Evolutionary conservation across 2,888 invertebrate species (phyloP).

Genomic region (Itoplectis maculator): DNA sequence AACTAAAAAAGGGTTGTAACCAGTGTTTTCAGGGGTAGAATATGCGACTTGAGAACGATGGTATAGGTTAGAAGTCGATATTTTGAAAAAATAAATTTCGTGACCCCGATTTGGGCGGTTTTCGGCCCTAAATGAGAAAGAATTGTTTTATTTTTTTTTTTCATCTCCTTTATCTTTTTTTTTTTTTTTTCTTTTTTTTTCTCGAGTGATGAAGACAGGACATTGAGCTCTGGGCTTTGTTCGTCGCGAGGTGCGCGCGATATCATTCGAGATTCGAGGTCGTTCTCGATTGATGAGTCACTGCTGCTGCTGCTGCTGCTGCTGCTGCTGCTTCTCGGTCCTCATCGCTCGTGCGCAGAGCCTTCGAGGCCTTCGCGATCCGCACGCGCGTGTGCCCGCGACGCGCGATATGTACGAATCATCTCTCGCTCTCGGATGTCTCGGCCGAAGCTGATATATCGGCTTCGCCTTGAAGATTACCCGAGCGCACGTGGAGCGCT

Average conservation of each 20-base stretch:
- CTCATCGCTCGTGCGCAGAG: no score
- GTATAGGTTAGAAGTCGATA: no score
- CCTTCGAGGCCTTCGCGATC: not conserved
- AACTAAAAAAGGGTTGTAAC: no score
- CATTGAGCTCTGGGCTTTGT: constrained; percentile 42
- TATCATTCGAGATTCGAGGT: constrained; percentile 36
- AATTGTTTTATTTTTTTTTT: no score
- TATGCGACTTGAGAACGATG: no score
- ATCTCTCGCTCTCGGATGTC: constrained; percentile 36
- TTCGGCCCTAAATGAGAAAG: no score
- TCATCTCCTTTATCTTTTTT: no score
- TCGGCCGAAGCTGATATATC: constrained; percentile 34
- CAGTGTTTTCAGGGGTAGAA: no score
- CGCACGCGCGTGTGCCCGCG: constrained; percentile 15
- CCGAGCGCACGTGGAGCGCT: not conserved
- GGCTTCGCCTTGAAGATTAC: constrained; percentile 38
- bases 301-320: not conserved
- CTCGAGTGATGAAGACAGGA: no score
- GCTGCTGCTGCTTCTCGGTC: no score
- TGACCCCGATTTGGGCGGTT: no score
- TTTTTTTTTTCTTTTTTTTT: not conserved
- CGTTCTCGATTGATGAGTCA: constrained; percentile 48
- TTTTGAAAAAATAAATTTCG: no score
- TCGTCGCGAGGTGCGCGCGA: constrained; percentile 6
- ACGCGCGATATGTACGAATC: constrained; percentile 13